Base-by-base conservation (phyloP, 2,113 vertebrate genomes). In the Dipodomys stephensi region DNA sequence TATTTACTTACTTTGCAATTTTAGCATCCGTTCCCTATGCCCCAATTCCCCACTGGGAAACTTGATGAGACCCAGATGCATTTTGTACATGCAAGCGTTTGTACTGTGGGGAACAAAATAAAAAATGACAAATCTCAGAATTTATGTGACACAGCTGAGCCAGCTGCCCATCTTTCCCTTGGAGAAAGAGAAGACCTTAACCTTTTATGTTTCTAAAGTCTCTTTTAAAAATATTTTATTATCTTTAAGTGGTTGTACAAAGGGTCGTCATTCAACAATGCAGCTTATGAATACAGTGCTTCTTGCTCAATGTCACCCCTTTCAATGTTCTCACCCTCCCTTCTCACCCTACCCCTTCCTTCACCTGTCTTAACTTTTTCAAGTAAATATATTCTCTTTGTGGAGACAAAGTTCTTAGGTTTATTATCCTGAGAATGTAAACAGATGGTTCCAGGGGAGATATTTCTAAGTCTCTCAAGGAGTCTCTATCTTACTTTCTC, bases 341-440 rank as follows among this genome's bases (percentile, higher is more conserved):
- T 16, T 57, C 53, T 13, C 53, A 57, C 53, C 53, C 49, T 13
- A 53, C 49, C 49, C 39, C 49, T 49, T 49, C 49, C 49, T 12
- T 49, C 49, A 49, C 53, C 53, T 57, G 18, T 13, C 53, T 4
- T 77, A 32, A 77, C 30, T 79, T 93, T 35, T 60, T 69, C 67
- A 82, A 90, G 46, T 28, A 91, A 92, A 87, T 65, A 92, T 9
- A 81, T 73, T 60, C 16, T 92, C 53, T 91, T 44, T 68, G 44
- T 30, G 71, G 69, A 94, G 25, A 9, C 28, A 74, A 88, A 44
- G 20, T 62, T 23, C 60, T 44, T 44, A 39, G 9, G 28, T 68
- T 92, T 88, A 77, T 71, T 92, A 72, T 88, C 67, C 53, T 83
- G 79, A 68, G 77, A 89, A 62, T 44, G 62, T 88, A 57, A 94